Percentiles rank a stretch among this genome's conserved stretches.
phyloP scores from a whole-genome alignment of 2,888 invertebrate genomes.

The Carcina quercana region DNA sequence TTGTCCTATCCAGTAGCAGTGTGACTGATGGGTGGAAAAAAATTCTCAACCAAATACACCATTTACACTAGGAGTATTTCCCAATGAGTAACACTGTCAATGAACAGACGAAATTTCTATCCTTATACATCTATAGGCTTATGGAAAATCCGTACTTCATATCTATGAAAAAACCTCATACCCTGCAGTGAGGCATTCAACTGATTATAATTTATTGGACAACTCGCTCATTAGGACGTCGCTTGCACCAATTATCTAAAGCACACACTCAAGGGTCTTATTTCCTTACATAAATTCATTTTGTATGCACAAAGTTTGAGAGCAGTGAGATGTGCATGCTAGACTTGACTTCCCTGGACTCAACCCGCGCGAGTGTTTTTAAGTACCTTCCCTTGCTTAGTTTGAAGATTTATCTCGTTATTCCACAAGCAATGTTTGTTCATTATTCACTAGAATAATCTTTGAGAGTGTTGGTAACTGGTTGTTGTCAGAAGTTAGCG shows the following conservation, averaged over 20 bases:
- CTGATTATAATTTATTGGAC: too few species aligned
- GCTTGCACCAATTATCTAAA: slow-evolving; percentile 61
- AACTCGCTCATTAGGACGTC: slow-evolving; percentile 56
- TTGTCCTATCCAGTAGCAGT: too few species aligned
- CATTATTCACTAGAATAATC: too few species aligned
- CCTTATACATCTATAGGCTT: not conserved
- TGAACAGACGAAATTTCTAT: not conserved
- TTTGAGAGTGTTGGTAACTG: too few species aligned
- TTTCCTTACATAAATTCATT: slow-evolving; percentile 55
- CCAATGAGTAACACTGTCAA: not conserved
- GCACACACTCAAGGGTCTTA: slow-evolving; percentile 53
- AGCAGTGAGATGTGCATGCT: slow-evolving; percentile 36
- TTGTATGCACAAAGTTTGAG: slow-evolving; percentile 58
- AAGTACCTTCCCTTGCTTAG: slow-evolving; percentile 33
- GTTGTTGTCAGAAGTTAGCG: too few species aligned
- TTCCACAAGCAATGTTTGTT: too few species aligned
- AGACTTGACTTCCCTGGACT: slow-evolving; percentile 17
- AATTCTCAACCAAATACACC: too few species aligned
- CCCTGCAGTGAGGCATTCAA: too few species aligned
- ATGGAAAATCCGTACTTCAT: too few species aligned
- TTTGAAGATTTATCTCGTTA: slow-evolving; percentile 32
- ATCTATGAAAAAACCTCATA: too few species aligned
- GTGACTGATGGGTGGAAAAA: too few species aligned
- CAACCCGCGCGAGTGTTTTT: slow-evolving; percentile 42
- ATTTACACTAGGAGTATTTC: too few species aligned